Percentiles rank a stretch among this genome's conserved stretches.
These are phyloP conservation scores for Geodia barretti DNA, from an alignment of 37 sponge, comb jelly and placozoan species.

Conservation along the genomic window DNA sequence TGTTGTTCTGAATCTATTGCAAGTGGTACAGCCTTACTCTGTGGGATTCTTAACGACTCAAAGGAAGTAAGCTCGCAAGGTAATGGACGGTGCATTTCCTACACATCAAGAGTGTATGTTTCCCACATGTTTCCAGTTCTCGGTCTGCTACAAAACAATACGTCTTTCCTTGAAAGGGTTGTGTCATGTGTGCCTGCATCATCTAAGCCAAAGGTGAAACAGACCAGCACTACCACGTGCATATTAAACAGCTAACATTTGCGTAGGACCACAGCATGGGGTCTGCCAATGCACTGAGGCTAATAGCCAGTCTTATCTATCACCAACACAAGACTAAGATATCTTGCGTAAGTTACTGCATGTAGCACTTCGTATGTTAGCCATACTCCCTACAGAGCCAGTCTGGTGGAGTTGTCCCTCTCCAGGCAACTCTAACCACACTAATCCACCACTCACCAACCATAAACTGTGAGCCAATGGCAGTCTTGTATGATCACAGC, in stretches of 20 bases:
- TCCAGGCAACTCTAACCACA: background rate
- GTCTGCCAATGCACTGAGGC: background rate
- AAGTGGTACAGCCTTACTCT: background rate
- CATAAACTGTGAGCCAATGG: background rate
- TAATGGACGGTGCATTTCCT: background rate
- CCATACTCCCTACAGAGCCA: background rate
- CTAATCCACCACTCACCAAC: background rate
- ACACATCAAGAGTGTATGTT: background rate
- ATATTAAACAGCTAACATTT: background rate
- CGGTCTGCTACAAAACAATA: background rate
- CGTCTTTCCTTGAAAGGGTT: background rate
- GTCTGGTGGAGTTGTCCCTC: background rate
- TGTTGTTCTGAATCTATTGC: background rate
- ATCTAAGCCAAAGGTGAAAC: background rate
- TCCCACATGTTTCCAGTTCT: background rate
- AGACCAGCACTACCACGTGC: background rate
- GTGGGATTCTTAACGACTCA: background rate
- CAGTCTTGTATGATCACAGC: background rate
- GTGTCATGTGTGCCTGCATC: background rate
- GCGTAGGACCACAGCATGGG: background rate
- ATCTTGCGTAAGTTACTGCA: background rate
- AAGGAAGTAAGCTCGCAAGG: background rate
- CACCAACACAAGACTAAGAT: background rate
- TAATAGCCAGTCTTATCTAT: background rate
- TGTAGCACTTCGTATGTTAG: background rate